Evolutionary conservation across 2,888 invertebrate species (phyloP), one percentile per base, ranked within the genome.

Genomic region (Thera obeliscata): DNA sequence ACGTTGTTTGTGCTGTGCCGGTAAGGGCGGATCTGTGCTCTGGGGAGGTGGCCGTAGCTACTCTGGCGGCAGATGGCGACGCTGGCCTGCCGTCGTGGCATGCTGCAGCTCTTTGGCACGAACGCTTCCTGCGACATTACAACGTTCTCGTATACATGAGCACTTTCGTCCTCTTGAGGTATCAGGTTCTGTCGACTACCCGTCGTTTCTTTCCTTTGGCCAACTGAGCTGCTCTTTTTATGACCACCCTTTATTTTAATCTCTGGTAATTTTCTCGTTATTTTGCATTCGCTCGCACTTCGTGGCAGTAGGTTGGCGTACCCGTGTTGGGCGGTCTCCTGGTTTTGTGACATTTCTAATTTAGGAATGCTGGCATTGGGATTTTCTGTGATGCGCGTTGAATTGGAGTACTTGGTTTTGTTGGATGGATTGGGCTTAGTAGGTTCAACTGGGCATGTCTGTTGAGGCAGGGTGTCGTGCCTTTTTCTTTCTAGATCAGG

Each of bases 161-260:
- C 83, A 76, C 81, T 79, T 63, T 90, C 91, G 65, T 93, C 93
- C 64, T 94, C 94, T 12, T 86, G 90, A 2, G 85, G 76, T 71
- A 94, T 90, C 43, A 94, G 86, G 71, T 94, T 94, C 79, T 94
- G 94, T 54, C 90, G 84, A 69, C 94, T 94, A 69, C 93, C 94
- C 0, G 91, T 93, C 1, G 93, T 90, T 66, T 90, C 91, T 46
- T 88, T 88, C 74, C 81, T 86, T 71, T 93, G 93, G 1, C 92
- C 93, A 11, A 93, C 89, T 0, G 94, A 94, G 71, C 87, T 91
- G 74, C 93, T 94, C 84, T 94, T 94, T 67, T 87, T 91, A 78
- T 94, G 94, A 22, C 88, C 88, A 60, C 69, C 78, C 33, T 84
- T 82, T 35, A 78, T 76, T 78, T 87, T 90, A 0, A 81, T 70